Percentiles rank a stretch among this genome's conserved stretches.
Conservation (phyloP, 1,140 invertebrate genomes). For the Prorops nasuta region DNA sequence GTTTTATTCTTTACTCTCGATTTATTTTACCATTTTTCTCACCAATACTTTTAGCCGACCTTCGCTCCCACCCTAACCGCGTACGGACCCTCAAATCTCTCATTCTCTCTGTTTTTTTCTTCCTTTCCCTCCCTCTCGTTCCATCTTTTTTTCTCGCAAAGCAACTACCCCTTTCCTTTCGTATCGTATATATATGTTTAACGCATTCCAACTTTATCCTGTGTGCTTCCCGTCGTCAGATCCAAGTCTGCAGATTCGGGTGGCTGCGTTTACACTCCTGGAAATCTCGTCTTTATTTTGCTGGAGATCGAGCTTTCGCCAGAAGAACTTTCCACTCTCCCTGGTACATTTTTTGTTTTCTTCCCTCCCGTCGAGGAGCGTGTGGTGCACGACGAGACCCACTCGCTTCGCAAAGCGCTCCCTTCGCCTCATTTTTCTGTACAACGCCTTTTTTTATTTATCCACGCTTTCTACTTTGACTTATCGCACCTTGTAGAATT, state of each 20-base stretch:
- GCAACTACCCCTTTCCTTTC: background rate
- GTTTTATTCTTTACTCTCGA: constrained; percentile 1
- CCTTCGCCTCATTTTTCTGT: no score
- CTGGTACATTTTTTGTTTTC: no score
- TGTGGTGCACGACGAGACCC: no score
- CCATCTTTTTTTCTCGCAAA: background rate
- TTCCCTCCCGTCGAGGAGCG: no score
- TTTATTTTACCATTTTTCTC: constrained; percentile 4
- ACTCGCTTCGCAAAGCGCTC: no score
- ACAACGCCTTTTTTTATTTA: no score
- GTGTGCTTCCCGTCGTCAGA: background rate
- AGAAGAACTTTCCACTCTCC: background rate
- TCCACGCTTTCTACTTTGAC: no score
- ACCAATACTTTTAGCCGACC: constrained; percentile 6
- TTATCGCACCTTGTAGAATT: no score
- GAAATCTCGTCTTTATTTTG: background rate
- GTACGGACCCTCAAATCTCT: no score
- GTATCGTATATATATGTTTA: background rate
- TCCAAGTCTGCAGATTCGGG: background rate
- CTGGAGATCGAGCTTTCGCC: background rate
- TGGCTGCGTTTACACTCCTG: background rate
- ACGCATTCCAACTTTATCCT: background rate
- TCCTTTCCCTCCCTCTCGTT: background rate
- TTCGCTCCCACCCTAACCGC: background rate
- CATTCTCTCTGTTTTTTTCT: background rate